These are phyloP conservation scores for Bradypodion pumilum DNA, from an alignment of 2,797 vertebrate species.

Conservation along the genomic window DNA sequence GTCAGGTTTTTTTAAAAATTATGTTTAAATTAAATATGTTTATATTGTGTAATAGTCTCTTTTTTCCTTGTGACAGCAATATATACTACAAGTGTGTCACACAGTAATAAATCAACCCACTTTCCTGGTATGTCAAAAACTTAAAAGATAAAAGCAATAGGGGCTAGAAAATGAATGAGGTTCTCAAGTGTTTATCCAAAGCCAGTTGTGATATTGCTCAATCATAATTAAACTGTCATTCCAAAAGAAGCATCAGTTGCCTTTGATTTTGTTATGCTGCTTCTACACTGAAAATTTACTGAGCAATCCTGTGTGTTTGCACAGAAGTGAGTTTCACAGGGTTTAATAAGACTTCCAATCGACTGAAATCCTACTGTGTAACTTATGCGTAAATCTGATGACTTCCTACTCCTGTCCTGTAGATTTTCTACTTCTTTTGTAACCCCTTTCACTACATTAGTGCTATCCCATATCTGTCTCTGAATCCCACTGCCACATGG, in stretches of 20 bases:
- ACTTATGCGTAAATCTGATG: too few species aligned
- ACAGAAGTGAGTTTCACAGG: not conserved
- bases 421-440: too few species aligned
- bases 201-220: slow-evolving; percentile 27
- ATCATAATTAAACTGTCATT: slow-evolving; percentile 7
- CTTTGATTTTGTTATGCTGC: not conserved
- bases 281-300: not conserved
- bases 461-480: too few species aligned
- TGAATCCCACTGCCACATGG: too few species aligned
- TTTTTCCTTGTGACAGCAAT: slow-evolving; percentile 40
- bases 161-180: slow-evolving; percentile 26
- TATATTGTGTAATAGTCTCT: slow-evolving; percentile 55
- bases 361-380: not conserved
- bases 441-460: too few species aligned
- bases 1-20: slow-evolving; percentile 43
- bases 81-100: slow-evolving; percentile 39
- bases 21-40: slow-evolving; percentile 54
- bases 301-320: not conserved
- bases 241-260: not conserved
- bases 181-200: slow-evolving; percentile 32
- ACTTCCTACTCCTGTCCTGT: too few species aligned
- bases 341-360: not conserved
- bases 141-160: slow-evolving; percentile 23
- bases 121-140: slow-evolving; percentile 47
- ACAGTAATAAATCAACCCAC: slow-evolving; percentile 57